Conservation (phyloP, 1,140 invertebrate species). For the Calliopsis andreniformis region DNA sequence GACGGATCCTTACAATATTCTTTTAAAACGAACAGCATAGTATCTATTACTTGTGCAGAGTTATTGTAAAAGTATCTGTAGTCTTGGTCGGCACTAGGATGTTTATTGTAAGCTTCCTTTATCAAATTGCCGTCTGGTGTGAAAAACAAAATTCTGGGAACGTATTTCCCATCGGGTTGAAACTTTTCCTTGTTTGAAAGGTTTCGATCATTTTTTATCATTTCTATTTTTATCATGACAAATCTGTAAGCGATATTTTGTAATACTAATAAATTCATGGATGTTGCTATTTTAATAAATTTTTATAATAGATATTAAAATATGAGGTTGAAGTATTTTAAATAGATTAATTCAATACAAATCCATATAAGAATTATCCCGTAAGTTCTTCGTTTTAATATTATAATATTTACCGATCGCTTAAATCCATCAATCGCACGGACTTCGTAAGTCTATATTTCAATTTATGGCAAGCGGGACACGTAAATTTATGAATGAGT, state of each 20-base stretch:
- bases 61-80: conserved; percentile 70
- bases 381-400: neutral
- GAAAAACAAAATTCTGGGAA: conserved; percentile 76
- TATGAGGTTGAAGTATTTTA: neutral
- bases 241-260: too few relatives aligned
- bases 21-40: conserved; percentile 71
- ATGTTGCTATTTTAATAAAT: neutral
- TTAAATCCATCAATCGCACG: conserved; percentile 69
- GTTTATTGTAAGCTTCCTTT: conserved; percentile 67
- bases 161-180: conserved; percentile 73
- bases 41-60: conserved; percentile 66
- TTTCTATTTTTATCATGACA: conserved; percentile 58
- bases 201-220: conserved; percentile 29
- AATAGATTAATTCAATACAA: too few relatives aligned
- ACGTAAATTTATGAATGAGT: conserved; percentile 64
- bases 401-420: conserved; percentile 61
- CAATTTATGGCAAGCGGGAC: conserved; percentile 66
- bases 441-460: conserved; percentile 69
- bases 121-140: conserved; percentile 70
- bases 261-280: neutral
- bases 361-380: too few relatives aligned
- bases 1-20: conserved; percentile 14
- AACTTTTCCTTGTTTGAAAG: conserved; percentile 56
- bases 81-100: conserved; percentile 56
- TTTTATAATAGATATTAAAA: neutral